Evolutionary conservation across 2,797 vertebrate genomes (phyloP).

Genomic region (Lepus townsendii): DNA sequence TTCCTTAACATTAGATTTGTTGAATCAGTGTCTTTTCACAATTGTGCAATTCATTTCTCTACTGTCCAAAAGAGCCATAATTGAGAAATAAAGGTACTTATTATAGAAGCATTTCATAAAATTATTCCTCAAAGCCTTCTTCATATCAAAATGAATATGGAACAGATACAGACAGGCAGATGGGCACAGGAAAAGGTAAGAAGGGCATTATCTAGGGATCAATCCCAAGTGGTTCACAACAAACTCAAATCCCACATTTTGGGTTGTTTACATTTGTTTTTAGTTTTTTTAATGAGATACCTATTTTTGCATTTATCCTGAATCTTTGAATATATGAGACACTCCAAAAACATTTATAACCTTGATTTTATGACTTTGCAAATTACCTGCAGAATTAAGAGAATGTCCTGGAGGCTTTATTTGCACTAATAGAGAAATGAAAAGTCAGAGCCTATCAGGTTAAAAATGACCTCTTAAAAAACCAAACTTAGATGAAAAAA

Average conservation of each 20-base stretch:
- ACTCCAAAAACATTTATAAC: neutral
- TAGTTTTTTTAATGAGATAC: slow-evolving; percentile 3
- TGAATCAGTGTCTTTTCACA: slow-evolving; percentile 54
- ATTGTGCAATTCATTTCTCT: neutral
- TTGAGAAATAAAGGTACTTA: slow-evolving; percentile 52
- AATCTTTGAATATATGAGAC: slow-evolving; percentile 21
- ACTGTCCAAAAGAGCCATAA: neutral
- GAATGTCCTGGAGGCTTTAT: neutral
- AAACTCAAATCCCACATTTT: slow-evolving; percentile 6
- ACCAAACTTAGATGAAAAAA: neutral
- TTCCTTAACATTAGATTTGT: slow-evolving; percentile 55
- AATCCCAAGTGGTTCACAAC: neutral
- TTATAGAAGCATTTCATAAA: neutral
- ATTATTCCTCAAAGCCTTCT: neutral
- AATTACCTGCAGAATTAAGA: slow-evolving; percentile 16
- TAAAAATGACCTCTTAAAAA: slow-evolving; percentile 51
- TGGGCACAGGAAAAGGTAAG: neutral
- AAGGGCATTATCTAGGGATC: neutral
- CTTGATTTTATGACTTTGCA: slow-evolving; percentile 41
- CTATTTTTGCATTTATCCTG: slow-evolving; percentile 25
- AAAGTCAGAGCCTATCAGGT: slow-evolving; percentile 37
- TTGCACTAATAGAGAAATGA: neutral
- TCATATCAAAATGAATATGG: neutral
- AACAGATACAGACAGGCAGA: neutral
- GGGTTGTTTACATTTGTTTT: slow-evolving; percentile 15